Evolutionary conservation across 2,888 invertebrate genomes (phyloP), one percentile per base, ranked within the genome.

Genomic region (Microctonus aethiopoides): DNA sequence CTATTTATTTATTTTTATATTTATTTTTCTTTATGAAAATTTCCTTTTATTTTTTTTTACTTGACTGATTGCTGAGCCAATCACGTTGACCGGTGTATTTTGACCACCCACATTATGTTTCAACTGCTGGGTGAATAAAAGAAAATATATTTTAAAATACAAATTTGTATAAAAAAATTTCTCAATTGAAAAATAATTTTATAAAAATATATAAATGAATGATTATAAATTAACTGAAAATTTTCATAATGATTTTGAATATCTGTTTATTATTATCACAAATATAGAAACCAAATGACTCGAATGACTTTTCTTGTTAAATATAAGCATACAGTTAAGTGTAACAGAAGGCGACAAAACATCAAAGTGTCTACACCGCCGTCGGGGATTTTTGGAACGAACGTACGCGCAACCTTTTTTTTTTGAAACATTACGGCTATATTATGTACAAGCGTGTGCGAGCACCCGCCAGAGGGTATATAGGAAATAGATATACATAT

Each of bases 301-400:
- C 9, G 16, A 46, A 46, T 46, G 46, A 46, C 46, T 46, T 46
- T 46, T 46, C 46, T 16, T 46, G 46, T 46, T 39, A 5, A 11
- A 39, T 39, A n/a, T 13, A n/a, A n/a, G n/a, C n/a, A 39, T n/a
- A 16, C 16, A n/a, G 16, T 46, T 46, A 46, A 46, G 16, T 46
- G 46, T 46, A 46, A 46, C 46, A 46, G 46, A 46, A 46, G 46
- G 46, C 68, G 67, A 70, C 71, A 68, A 70, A 70, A 75, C 71
- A 73, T 75, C 75, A 75, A 75, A 75, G 75, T 66, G 56, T 73
- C 73, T 71, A 67, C 67, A 62, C 73, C 75, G 72, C 59, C 61
- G 52, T 6, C 6, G 1, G 67, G 70, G 68, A 70, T 63, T 67
- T 59, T 57, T 29, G 26, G 29, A 36, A n/a, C n/a, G n/a, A n/a